Base-by-base conservation (phyloP, 2,888 invertebrate genomes). In the Iselma pallidipennis region DNA sequence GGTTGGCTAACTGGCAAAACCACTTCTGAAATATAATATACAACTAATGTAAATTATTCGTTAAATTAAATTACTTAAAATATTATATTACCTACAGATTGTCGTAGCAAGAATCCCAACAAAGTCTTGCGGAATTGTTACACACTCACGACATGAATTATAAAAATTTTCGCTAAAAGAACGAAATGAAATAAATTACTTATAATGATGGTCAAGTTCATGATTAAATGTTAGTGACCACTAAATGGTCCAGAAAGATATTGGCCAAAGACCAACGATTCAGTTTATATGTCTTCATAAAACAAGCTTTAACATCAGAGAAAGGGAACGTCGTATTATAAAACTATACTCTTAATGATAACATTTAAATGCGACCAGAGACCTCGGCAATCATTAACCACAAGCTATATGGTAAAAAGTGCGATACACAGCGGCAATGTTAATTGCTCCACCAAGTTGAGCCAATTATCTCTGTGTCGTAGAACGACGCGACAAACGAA, bases 281-380 rank as follows among this genome's bases (percentile, higher is more conserved):
- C 69, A 74, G 71, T 75, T 75, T 74, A 76, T 21, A 78, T 76
- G 78, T 78, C 78, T 78, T 74, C 71, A 78, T 78, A 78, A 74
- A 74, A 74, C 70, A 65, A 66, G 68, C 66, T 68, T 60, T 55
- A 67, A 55, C 72, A 73, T 73, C 73, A 73, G 72, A 71, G 66
- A 61, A 55, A 56, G 33, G 4, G 4, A n/a, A n/a, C n/a, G n/a
- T n/a, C 4, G 19, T 7, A 65, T 61, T 61, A 59, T 49, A 58
- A 58, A 70, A 63, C 42, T 42, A 63, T 69, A 49, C 68, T n/a
- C n/a, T 71, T 77, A 77, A 77, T 76, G 76, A 75, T 73, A 71
- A 76, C 75, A 76, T 77, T 76, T 76, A 75, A 76, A 76, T 76
- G 76, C 77, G 75, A 65, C 70, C 73, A 65, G 71, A 69, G 69